Evolutionary conservation across 2,888 invertebrate genomes (phyloP), one percentile per base, ranked within the genome.

Genomic region (Drosophila fungiperda): DNA sequence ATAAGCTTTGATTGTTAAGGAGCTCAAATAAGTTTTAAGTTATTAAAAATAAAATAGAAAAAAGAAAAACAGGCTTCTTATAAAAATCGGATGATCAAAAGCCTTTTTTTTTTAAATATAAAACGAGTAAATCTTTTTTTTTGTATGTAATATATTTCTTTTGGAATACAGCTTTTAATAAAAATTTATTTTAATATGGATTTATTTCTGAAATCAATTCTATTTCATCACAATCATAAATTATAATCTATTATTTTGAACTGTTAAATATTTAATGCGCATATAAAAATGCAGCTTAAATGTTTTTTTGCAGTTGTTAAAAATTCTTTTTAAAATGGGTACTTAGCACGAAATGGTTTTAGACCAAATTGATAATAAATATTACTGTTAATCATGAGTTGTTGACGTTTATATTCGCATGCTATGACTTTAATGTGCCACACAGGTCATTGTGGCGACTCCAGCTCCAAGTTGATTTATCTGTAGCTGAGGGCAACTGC

Each of bases 381-480:
- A 1, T 20, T 7, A 15, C 1, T 3, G 45, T 15, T 23, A 45
- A 45, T 45, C 20, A 45, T 45, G 0, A 45, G 15, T 15, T 45
- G 45, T 45, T 45, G 45, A 45, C 15, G 20, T 23, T 45, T 45
- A 45, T 45, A 26, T 49, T 17, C 26, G 9, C 49, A 49, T 17
- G 49, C 17, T 1, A 1, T 5, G 49, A 23, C 49, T 48, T 15
- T 17, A 48, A 26, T 20, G 12, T 12, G 26, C 2, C 26, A 1
- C 17, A 2, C 17, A 20, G 52, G 32, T 52, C 45, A 23, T 20
- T 45, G 45, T 52, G 32, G 32, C 2, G 57, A 55, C 54, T 72
- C 71, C 33, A 57, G 62, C 3, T 23, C 42, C n/a, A 49, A 38
- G 58, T 63, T 76, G 63, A 84, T 83, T 81, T 78, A 78, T 89